phyloP scores from a whole-genome alignment of 2,888 invertebrate species.

The Abrostola tripartita region DNA sequence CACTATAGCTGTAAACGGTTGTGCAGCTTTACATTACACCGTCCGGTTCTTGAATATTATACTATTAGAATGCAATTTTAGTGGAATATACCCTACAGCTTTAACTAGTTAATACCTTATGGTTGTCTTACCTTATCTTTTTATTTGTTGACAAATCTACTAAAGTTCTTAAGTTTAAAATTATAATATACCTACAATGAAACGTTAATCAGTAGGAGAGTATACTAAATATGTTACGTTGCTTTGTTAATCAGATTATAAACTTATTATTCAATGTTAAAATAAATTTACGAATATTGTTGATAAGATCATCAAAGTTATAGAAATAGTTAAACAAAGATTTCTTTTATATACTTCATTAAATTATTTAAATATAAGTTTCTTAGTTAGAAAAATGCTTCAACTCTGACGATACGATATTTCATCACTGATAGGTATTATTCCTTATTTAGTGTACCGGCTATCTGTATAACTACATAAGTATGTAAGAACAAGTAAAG shows the following conservation, averaged over 20 bases:
- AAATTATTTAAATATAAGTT: not conserved
- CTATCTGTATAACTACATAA: too few species aligned
- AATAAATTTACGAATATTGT: not conserved
- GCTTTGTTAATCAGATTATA: not conserved
- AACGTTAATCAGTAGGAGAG: slow-evolving; percentile 26
- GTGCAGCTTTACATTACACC: slow-evolving; percentile 58
- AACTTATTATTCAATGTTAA: not conserved
- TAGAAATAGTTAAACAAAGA: not conserved
- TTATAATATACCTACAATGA: not conserved
- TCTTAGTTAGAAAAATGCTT: too few species aligned
- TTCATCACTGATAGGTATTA: too few species aligned
- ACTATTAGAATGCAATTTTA: slow-evolving; percentile 31
- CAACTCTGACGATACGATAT: too few species aligned
- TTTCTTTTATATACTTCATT: not conserved
- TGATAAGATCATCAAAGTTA: not conserved
- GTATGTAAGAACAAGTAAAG: too few species aligned
- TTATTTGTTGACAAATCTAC: slow-evolving; percentile 23
- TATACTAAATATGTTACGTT: not conserved
- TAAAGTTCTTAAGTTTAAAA: slow-evolving; percentile 15
- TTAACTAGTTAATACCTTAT: slow-evolving; percentile 58
- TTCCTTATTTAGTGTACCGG: too few species aligned
- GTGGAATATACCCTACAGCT: slow-evolving; percentile 56
- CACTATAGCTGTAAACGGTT: slow-evolving; percentile 29
- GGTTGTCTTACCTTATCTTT: slow-evolving; percentile 40
- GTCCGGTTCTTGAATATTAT: slow-evolving; percentile 51